Evolutionary conservation across 2,888 invertebrate species (phyloP).

Genomic region (Byasa hedistus): DNA sequence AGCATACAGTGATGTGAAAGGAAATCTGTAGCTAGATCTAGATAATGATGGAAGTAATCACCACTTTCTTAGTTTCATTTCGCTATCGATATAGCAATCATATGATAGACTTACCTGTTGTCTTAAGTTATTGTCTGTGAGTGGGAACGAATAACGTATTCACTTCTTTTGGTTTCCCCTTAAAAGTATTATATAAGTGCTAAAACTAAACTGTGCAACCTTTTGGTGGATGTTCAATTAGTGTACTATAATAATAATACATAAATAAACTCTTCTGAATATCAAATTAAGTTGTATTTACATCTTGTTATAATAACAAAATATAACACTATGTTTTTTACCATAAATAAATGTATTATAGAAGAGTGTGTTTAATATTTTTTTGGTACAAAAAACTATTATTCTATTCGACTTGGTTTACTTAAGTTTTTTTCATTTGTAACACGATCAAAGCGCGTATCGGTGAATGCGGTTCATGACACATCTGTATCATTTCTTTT

Average conservation of each 20-base stretch:
- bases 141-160: neutral
- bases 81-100: slow-evolving; percentile 7
- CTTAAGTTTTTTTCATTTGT: neutral
- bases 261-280: too few species aligned
- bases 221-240: neutral
- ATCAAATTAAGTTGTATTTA: too few species aligned
- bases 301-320: too few species aligned
- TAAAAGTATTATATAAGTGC: neutral
- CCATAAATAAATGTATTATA: neutral
- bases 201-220: neutral
- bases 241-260: too few species aligned
- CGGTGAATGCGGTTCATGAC: slow-evolving; percentile 8
- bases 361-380: too few species aligned
- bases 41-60: slow-evolving; percentile 14
- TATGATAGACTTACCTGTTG: neutral
- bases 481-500: slow-evolving; percentile 17
- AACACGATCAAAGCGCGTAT: neutral
- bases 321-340: too few species aligned
- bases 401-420: neutral
- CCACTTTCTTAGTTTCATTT: slow-evolving; percentile 16
- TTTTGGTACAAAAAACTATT: neutral
- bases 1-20: slow-evolving; percentile 18
- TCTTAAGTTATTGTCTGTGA: neutral
- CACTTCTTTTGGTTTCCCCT: neutral
- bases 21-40: slow-evolving; percentile 11